Percentiles rank a stretch among this genome's conserved stretches.
phyloP scores from a whole-genome alignment of 2,113 vertebrate genomes.

The Corythornis vintsioides region DNA sequence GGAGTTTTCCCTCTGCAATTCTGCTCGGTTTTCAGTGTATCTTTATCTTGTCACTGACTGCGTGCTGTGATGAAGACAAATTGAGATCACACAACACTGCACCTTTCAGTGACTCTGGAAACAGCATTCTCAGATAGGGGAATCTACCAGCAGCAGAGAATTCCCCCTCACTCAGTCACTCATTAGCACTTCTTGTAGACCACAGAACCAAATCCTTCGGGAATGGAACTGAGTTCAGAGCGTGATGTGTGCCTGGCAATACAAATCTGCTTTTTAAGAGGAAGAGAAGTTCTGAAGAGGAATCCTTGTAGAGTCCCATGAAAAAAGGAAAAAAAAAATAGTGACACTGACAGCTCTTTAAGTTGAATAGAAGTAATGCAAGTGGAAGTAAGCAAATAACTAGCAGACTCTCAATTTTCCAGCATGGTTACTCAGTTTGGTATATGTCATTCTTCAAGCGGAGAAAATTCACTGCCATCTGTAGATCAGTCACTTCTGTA shows the following conservation, averaged over 20 bases:
- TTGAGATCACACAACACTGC: neutral
- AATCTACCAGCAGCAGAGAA: neutral
- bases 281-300: neutral
- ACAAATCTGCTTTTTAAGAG: slow-evolving; percentile 23
- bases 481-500: neutral
- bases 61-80: neutral
- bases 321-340: neutral
- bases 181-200: slow-evolving; percentile 38
- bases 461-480: neutral
- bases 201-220: slow-evolving; percentile 33
- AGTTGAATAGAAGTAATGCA: slow-evolving; percentile 8
- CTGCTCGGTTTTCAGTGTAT: neutral
- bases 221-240: slow-evolving; percentile 17
- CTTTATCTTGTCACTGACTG: slow-evolving; percentile 27
- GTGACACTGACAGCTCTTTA: neutral
- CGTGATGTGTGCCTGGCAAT: neutral
- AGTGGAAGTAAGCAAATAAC: slow-evolving; percentile 28
- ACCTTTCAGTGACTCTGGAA: slow-evolving; percentile 22
- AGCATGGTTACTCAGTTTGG: neutral
- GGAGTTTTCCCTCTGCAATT: slow-evolving; percentile 42
- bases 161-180: neutral
- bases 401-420: neutral
- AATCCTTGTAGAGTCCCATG: neutral
- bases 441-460: neutral
- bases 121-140: neutral